Base-by-base conservation (phyloP, 2,888 invertebrate genomes). In the Cerastis leucographa region DNA sequence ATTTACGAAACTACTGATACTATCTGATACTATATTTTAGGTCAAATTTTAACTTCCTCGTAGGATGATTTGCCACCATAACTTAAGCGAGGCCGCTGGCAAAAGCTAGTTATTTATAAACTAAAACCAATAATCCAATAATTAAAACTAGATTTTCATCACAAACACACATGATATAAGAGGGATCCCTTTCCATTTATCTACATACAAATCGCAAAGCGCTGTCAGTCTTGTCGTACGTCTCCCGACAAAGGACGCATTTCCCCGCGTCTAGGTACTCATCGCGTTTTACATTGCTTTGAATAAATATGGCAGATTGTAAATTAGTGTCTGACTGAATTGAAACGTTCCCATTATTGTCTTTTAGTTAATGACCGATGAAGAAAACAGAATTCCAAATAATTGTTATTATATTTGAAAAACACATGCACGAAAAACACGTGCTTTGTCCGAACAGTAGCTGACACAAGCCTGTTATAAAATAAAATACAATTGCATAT, bases 201-300 rank as follows among this genome's bases (percentile, higher is more conserved):
- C 92, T 92, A 90, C 92, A 92, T 91, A 91, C 90, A 93, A 92
- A 93, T 93, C 91, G 87, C 89, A 89, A 86, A 83, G 88, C 71
- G 85, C 75, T 81, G 87, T 75, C 86, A 90, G 90, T 85, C 81
- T 87, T 89, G 91, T 90, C 85, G 85, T 88, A 86, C 51, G 76
- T 70, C 89, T 66, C 75, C 70, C 88, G 86, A 92, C 92, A 92
- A 93, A 92, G 89, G 90, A 90, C 88, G 85, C 83, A 29, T 72
- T 81, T 85, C 74, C 76, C 80, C 67, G 80, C 88, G 54, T 68
- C 66, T 65, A n/a, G n/a, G n/a, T n/a, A n/a, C 62, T 64, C 90
- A 91, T 91, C 42, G 75, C 76, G 44, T 92, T 88, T 88, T 88
- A 85, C 86, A 87, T 88, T 90, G 89, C 88, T 91, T 91, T 90